phyloP scores from a whole-genome alignment of 2,113 vertebrate genomes.

The Zosterops pallidus region DNA sequence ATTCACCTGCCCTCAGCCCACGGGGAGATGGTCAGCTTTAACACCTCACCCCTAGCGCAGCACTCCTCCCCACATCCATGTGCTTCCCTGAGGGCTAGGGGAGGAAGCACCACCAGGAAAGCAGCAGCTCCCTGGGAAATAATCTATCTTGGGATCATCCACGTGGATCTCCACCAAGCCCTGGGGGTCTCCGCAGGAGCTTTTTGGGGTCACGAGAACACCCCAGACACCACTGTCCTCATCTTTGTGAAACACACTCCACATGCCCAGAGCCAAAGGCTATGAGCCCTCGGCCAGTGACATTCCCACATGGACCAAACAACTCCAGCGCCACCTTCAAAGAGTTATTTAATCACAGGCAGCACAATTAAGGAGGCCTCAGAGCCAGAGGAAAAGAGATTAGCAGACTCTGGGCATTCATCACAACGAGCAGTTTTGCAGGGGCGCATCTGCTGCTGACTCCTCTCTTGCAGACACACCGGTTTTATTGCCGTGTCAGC shows the following conservation, averaged over 20 bases:
- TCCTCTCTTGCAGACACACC: constrained; percentile 25
- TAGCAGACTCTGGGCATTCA: background rate
- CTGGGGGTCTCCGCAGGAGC: background rate
- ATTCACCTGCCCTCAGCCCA: accelerated
- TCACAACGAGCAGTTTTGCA: background rate
- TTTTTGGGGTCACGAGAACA: background rate
- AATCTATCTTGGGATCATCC: background rate
- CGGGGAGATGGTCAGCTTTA: accelerated
- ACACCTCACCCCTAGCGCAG: background rate
- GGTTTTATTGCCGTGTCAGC: constrained; percentile 41
- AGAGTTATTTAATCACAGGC: background rate
- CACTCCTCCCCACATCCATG: background rate
- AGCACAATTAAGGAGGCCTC: background rate
- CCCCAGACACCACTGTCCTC: accelerated
- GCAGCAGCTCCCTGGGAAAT: background rate
- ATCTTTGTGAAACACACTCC: background rate
- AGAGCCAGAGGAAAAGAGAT: constrained; percentile 8
- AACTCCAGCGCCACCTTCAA: background rate
- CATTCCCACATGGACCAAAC: background rate
- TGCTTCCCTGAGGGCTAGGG: accelerated
- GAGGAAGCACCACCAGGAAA: background rate
- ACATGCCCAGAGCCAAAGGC: background rate
- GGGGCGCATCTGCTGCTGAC: constrained; percentile 46
- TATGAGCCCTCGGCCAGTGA: accelerated
- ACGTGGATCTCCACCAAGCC: background rate